Evolutionary conservation across 2,888 invertebrate species (phyloP).

Genomic region (Fragum whitleyi): DNA sequence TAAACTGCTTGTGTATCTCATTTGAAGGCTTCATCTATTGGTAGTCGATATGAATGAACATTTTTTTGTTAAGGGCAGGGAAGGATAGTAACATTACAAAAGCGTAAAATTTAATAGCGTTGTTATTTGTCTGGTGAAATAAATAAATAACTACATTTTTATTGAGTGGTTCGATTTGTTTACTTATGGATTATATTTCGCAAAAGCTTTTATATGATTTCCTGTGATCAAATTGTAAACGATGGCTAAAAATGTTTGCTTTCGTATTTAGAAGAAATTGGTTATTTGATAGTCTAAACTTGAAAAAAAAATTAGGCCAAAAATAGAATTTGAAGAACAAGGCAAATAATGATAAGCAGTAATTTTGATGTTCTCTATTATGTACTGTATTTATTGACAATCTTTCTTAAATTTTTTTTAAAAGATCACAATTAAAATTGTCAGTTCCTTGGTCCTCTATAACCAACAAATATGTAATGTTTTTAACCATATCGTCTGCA

Average conservation of each 20-base stretch:
- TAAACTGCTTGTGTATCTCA: too few relatives aligned
- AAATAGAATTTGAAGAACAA: conserved; percentile 19
- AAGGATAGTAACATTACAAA: conserved; percentile 20
- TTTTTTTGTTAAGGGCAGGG: background rate
- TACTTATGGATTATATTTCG: conserved; percentile 51
- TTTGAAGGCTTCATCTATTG: too few relatives aligned
- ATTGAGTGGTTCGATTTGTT: conserved; percentile 40
- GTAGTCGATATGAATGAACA: too few relatives aligned
- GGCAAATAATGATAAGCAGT: conserved; percentile 22
- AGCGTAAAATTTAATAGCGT: conserved; percentile 20
- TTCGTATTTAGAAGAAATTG: conserved; percentile 31
- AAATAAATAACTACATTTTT: conserved; percentile 54
- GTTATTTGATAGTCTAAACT: conserved; percentile 33
- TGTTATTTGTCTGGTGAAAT: conserved; percentile 47
- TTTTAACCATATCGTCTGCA: too few relatives aligned
- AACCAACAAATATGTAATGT: too few relatives aligned
- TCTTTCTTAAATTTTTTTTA: too few relatives aligned
- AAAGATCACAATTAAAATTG: too few relatives aligned
- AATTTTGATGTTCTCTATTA: conserved; percentile 14
- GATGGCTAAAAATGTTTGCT: conserved; percentile 37
- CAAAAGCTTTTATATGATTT: conserved; percentile 44
- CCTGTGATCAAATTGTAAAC: conserved; percentile 29
- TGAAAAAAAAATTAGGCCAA: background rate
- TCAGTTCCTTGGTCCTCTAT: too few relatives aligned
- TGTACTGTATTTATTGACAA: background rate